A percentile compares a stretch with the other conserved stretches of the same genome.
Evolutionary conservation across 2,888 invertebrate species (phyloP).

Genomic region (Cataglyphis rosenhaueri): DNA sequence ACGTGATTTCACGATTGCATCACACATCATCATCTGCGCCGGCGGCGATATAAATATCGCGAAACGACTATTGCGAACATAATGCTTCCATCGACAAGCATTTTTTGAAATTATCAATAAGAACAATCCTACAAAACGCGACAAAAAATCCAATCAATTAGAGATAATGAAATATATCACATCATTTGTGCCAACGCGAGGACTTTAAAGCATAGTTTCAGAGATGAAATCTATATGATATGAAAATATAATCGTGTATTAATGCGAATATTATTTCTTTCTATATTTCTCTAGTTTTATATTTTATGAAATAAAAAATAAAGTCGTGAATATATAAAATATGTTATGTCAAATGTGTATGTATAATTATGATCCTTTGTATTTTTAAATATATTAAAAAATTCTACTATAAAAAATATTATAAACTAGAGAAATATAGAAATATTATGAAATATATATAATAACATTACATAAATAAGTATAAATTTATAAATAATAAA

Average conservation of each 20-base stretch:
- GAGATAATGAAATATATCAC: slow-evolving; percentile 5
- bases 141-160: not conserved
- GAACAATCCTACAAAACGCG: not conserved
- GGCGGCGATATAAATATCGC: slow-evolving; percentile 31
- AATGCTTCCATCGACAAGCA: not conserved
- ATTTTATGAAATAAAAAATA: not conserved
- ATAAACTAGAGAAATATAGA: not conserved
- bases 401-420: not conserved
- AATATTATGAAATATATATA: no score
- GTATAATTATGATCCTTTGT: not conserved
- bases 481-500: not conserved
- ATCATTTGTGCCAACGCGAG: not conserved
- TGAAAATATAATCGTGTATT: not conserved
- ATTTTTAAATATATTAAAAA: not conserved
- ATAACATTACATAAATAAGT: not conserved
- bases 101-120: not conserved
- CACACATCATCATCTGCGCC: slow-evolving; percentile 9
- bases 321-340: not conserved
- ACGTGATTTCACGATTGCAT: slow-evolving; percentile 53
- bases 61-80: slow-evolving; percentile 15
- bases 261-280: slow-evolving; percentile 19
- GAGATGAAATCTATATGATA: not conserved
- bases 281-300: not conserved
- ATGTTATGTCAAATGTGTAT: not conserved
- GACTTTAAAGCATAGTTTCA: slow-evolving; percentile 7